Percentiles rank a stretch among this genome's conserved stretches.
Evolutionary conservation across 2,113 vertebrate genomes (phyloP).

Genomic region (Ctenomys sociabilis): DNA sequence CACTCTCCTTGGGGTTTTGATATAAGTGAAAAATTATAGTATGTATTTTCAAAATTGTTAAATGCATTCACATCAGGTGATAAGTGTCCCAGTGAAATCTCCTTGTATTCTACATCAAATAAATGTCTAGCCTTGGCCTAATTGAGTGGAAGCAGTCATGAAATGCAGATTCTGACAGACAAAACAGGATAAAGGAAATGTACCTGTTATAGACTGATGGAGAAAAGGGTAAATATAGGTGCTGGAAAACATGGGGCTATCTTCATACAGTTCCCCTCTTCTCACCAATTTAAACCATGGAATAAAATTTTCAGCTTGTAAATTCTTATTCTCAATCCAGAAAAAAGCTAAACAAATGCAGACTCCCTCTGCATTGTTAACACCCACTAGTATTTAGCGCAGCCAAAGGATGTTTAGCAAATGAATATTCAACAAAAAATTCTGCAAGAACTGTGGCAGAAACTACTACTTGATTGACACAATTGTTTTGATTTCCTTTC

Average conservation of each 20-base stretch:
- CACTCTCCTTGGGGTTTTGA: not conserved
- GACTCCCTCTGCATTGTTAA: not conserved
- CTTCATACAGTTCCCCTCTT: not conserved
- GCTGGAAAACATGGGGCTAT: not conserved
- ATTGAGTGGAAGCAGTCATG: not conserved
- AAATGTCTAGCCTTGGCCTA: not conserved
- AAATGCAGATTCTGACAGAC: slow-evolving; percentile 1
- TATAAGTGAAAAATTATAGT: not conserved
- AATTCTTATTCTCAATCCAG: not conserved
- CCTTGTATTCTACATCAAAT: not conserved
- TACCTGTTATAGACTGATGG: not conserved
- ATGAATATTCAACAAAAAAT: slow-evolving; percentile 36
- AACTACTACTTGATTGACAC: not conserved
- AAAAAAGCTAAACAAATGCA: not conserved
- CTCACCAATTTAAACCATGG: not conserved
- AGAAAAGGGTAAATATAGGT: not conserved
- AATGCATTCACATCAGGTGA: not conserved
- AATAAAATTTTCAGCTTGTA: slow-evolving; percentile 13
- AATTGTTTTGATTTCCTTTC: not conserved
- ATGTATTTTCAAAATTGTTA: not conserved
- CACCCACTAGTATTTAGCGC: not conserved
- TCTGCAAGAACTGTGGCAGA: not conserved
- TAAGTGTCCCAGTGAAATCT: not conserved
- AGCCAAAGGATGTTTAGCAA: not conserved
- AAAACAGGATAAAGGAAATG: not conserved